Base-by-base conservation (phyloP, 1,140 invertebrate species). In the Ceratoteleas bidentatus region DNA sequence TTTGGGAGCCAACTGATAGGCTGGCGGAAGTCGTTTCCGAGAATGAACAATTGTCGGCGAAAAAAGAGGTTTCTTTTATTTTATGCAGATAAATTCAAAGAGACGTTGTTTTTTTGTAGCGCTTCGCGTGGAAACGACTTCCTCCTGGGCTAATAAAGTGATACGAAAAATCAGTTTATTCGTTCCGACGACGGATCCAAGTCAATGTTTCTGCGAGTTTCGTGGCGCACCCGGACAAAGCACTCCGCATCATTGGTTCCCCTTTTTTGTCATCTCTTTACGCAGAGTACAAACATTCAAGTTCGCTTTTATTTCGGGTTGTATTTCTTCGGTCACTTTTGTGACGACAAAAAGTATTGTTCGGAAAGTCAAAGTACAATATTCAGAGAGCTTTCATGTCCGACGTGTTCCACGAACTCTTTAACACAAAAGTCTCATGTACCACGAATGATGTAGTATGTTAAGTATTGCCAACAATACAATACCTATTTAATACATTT, bases 401-500 rank as follows among this genome's bases (percentile, higher is more conserved):
- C 13, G 14, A 15, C 11, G 45, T 38, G 56, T 62, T 43, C 36
- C 11, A 34, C 5, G 49, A 61, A 7, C 24, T 72, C 50, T 68
- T 58, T 77, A 85, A 62, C 72, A 79, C 70, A 80, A 81, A 86
- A 90, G 87, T 89, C 88, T 88, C 87, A 88, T 89, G 84, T 88
- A 88, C 86, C 80, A 87, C 86, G 73, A 83, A 81, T 78, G 79
- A 88, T 84, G 78, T 90, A 90, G 84, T 88, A 88, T 87, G 72
- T 87, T 89, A 89, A 89, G 85, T 90, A 90, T 90, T 89, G 88
- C 88, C 87, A 88, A 88, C 79, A 85, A 88, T 87, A 87, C 87
- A 86, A 88, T 88, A 89, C 84, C 85, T 90, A 90, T 90, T 90
- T 90, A 90, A 90, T 90, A 90, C 89, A 90, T 90, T 90, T 90